Conservation (phyloP, 2,797 vertebrate species). For the Tympanoctomys barrerae region DNA sequence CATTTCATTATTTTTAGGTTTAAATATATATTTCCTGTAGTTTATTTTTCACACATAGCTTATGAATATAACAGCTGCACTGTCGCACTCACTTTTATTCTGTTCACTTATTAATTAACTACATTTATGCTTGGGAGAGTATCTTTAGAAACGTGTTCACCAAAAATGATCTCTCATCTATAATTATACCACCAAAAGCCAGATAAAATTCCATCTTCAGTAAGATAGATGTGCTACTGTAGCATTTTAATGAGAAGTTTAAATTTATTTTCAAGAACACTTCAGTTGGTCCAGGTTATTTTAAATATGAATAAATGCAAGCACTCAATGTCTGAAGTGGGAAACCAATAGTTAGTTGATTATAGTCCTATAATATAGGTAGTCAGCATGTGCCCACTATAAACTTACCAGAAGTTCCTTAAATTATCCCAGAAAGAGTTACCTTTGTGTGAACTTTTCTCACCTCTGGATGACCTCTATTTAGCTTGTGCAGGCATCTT, state of each 20-base stretch:
- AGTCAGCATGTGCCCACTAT: background rate
- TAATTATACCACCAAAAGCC: conserved; percentile 79
- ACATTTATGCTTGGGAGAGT: conserved; percentile 58
- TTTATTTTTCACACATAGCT: background rate
- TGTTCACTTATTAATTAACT: conserved; percentile 78
- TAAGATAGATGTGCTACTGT: conserved; percentile 75
- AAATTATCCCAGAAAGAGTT: conserved; percentile 60
- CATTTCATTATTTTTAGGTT: conserved; percentile 46
- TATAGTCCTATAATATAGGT: background rate
- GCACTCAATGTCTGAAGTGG: conserved; percentile 11
- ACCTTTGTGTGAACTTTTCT: conserved; percentile 71
- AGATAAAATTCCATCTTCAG: conserved; percentile 68
- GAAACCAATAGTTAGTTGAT: conserved; percentile 34
- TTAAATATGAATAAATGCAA: conserved; percentile 43
- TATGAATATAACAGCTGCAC: conserved; percentile 65
- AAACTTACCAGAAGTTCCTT: conserved; percentile 13
- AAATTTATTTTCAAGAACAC: conserved; percentile 73
- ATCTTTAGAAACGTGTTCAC: conserved; percentile 77
- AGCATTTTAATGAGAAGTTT: conserved; percentile 73
- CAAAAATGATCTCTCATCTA: conserved; percentile 72
- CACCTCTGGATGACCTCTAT: conserved; percentile 71
- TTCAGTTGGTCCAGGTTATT: conserved; percentile 66
- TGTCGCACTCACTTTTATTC: conserved; percentile 58
- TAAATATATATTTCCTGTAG: conserved; percentile 39
- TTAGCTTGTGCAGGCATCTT: conserved; percentile 12